Evolutionary conservation across 37 sponge, comb jelly and placozoan species (phyloP).

Genomic region (Dysidea cf. avara): DNA sequence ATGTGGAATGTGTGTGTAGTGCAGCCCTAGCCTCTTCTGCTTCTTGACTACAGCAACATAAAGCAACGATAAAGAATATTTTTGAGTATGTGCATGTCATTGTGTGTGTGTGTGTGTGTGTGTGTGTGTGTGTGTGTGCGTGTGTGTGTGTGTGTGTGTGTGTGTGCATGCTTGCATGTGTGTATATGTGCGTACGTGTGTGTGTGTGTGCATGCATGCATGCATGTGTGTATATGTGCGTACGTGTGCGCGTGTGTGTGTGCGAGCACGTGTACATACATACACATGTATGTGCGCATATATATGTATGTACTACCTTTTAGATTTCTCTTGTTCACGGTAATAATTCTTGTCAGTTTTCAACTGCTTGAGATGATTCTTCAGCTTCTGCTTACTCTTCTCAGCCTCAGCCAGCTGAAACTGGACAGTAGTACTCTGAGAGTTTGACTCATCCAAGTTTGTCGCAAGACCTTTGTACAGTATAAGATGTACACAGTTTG

Average conservation of each 20-base stretch:
- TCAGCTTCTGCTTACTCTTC: conserved; percentile 23
- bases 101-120: too few relatives aligned
- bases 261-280: neutral
- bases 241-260: conserved; percentile 6
- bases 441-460: neutral
- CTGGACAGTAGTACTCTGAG: neutral
- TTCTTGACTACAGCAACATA: neutral
- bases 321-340: neutral
- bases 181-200: conserved; percentile 11
- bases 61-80: neutral
- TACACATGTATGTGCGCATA: neutral
- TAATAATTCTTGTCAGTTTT: conserved; percentile 69
- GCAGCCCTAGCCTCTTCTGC: too few relatives aligned
- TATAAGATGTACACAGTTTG: neutral
- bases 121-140: neutral
- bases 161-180: neutral
- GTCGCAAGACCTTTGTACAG: neutral
- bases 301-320: conserved; percentile 4
- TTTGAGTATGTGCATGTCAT: too few relatives aligned
- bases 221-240: conserved; percentile 27
- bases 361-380: conserved; percentile 38
- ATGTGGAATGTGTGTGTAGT: neutral
- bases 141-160: conserved; percentile 41
- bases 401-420: conserved; percentile 10
- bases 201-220: conserved; percentile 29